These are phyloP conservation scores for Chauna torquata DNA, from an alignment of 2,113 vertebrate genomes.

Conservation along the genomic window DNA sequence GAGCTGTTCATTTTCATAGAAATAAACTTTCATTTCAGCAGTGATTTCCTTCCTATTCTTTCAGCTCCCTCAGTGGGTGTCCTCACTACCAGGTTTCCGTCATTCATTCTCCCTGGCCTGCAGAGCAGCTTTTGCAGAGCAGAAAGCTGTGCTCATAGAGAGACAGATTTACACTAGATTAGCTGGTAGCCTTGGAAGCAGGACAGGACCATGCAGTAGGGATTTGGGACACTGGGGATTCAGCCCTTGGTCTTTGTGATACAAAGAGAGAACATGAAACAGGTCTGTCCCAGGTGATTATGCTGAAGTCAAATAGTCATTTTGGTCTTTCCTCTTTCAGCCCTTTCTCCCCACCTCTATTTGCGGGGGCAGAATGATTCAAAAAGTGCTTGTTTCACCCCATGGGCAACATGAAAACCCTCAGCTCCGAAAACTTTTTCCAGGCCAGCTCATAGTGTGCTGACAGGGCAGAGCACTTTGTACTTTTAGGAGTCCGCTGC, in stretches of 20 bases:
- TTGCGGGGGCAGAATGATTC: background rate
- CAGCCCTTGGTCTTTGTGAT: background rate
- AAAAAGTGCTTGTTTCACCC: background rate
- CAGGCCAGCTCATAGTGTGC: background rate
- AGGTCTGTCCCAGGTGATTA: background rate
- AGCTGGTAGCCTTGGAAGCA: slow-evolving; percentile 42
- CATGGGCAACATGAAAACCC: background rate
- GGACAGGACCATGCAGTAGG: background rate
- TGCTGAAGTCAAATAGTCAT: background rate
- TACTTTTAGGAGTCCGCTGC: background rate
- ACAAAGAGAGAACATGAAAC: background rate
- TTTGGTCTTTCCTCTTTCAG: background rate
- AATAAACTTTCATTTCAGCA: background rate
- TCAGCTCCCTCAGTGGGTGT: background rate
- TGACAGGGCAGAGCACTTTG: background rate
- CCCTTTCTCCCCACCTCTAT: background rate
- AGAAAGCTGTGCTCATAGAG: background rate
- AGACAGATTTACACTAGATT: slow-evolving; percentile 49
- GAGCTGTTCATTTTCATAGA: background rate
- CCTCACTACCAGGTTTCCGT: background rate
- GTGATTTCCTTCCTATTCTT: background rate
- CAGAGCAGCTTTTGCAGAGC: background rate
- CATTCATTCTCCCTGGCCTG: background rate
- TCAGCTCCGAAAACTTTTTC: background rate
- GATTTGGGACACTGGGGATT: slow-evolving; percentile 46